These are phyloP conservation scores for Notothenia coriiceps DNA, from an alignment of 2,113 vertebrate genomes.

Conservation along the genomic window DNA sequence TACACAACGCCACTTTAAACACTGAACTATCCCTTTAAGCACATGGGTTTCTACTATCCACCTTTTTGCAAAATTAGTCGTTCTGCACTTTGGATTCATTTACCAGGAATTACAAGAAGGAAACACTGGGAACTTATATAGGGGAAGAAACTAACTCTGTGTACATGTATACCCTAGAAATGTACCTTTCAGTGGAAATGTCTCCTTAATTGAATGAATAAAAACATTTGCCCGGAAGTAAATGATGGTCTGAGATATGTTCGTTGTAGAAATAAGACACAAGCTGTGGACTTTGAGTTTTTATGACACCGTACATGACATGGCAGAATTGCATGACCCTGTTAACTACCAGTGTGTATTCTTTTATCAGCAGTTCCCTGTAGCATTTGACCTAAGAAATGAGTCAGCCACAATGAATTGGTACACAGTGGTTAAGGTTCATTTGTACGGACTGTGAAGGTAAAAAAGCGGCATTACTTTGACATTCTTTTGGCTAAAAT, in stretches of 20 bases:
- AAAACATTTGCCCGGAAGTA: constrained; percentile 44
- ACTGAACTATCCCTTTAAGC: background rate
- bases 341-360: background rate
- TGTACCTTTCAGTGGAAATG: constrained; percentile 55
- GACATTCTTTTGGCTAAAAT: background rate
- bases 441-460: constrained; percentile 1
- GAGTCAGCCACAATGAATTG: constrained; percentile 17
- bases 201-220: constrained; percentile 69
- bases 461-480: constrained; percentile 8
- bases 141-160: constrained; percentile 58
- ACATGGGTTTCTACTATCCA: constrained; percentile 31
- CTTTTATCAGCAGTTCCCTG: constrained; percentile 33
- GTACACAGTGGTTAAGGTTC: constrained; percentile 6
- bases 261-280: background rate
- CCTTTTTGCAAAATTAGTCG: constrained; percentile 44
- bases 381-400: constrained; percentile 55
- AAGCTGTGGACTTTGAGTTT: constrained; percentile 5
- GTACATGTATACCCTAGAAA: constrained; percentile 59
- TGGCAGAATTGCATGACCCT: constrained; percentile 30
- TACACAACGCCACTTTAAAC: no score
- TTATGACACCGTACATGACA: constrained; percentile 49
- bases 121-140: constrained; percentile 52
- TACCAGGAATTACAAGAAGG: constrained; percentile 42
- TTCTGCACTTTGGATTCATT: constrained; percentile 73
- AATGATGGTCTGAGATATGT: constrained; percentile 32